Percentiles rank a stretch among this genome's conserved stretches.
phyloP scores from a whole-genome alignment of 1,140 invertebrate species.

The Cephus cinctus region DNA sequence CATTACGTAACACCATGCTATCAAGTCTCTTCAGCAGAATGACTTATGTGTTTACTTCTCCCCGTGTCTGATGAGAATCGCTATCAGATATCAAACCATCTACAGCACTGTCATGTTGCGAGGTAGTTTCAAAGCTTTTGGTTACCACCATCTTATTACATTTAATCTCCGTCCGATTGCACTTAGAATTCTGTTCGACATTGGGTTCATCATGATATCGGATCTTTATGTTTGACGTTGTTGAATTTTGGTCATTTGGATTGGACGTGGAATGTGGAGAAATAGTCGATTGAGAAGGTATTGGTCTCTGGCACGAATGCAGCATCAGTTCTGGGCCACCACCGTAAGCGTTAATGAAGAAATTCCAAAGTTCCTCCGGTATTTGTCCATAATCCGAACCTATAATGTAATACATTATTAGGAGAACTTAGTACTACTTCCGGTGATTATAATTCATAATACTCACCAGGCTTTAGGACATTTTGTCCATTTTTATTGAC shows the following conservation, averaged over 20 bases:
- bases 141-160: slow-evolving; percentile 39
- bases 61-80: slow-evolving; percentile 42
- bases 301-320: slow-evolving; percentile 47
- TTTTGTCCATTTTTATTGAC: slow-evolving; percentile 60
- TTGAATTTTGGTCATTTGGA: slow-evolving; percentile 27
- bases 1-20: too few species aligned
- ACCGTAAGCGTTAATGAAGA: slow-evolving; percentile 80
- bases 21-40: too few species aligned
- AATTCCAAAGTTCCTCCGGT: slow-evolving; percentile 81
- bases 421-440: neutral
- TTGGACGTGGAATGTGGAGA: slow-evolving; percentile 52
- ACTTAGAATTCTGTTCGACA: slow-evolving; percentile 41
- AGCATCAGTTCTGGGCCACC: slow-evolving; percentile 79
- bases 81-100: slow-evolving; percentile 38
- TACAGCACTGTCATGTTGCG: slow-evolving; percentile 44
- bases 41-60: slow-evolving; percentile 34
- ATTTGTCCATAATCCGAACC: slow-evolving; percentile 83
- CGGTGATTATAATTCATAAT: slow-evolving; percentile 11
- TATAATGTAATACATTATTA: slow-evolving; percentile 14
- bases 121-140: slow-evolving; percentile 46
- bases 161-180: slow-evolving; percentile 35
- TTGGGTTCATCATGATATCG: too few species aligned
- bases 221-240: too few species aligned
- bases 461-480: slow-evolving; percentile 54
- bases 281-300: slow-evolving; percentile 41